Base-by-base conservation (phyloP, 1,140 invertebrate genomes). In the Drosophila rhopaloa region DNA sequence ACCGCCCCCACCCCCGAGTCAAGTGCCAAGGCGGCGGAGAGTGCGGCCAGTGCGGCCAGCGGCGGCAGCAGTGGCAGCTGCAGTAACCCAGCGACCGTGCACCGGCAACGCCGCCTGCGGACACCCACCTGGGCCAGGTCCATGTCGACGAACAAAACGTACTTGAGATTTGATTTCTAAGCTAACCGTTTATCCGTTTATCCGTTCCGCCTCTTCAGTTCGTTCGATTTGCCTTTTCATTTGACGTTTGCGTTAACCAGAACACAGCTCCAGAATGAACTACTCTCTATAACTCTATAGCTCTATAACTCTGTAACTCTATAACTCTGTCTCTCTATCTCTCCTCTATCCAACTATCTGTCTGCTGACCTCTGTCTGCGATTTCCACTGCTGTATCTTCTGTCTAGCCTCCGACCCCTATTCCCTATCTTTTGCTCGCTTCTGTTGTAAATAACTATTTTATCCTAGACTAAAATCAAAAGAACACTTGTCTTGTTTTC, bases 121-220 rank as follows among this genome's bases (percentile, higher is more conserved):
- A 95, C 95, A 92, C 95, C 95, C 86, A 94, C 95, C 90, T 96
- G 95, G 95, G 95, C 95, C 93, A 95, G 95, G 93, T 95, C 95
- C 93, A 92, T 92, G 91, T 91, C 91, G 70, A 92, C 89, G 75
- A 90, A 92, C 79, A 92, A 92, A 92, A 92, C 90, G 91, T 92
- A 92, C 91, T 90, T 80, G 79, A 82, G 84, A 48, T 44, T 76
- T 81, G 55, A 48, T 76, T 79, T 68, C 62, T 73, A 77, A 47
- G 46, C 50, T 68, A 76, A 77, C 48, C 66, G 16, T 75, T 65
- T 75, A 65, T 84, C 48, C 66, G 16, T 75, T 65, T 75, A 65
- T 84, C 40, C 61, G 38, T 84, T 77, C 16, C 27, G 38, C 55
- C 60, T 59, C 60, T 89, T 89, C 35, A 55, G 72, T 90, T 85